Base-by-base conservation (phyloP, 2,113 vertebrate species). In the Tamias sibiricus region DNA sequence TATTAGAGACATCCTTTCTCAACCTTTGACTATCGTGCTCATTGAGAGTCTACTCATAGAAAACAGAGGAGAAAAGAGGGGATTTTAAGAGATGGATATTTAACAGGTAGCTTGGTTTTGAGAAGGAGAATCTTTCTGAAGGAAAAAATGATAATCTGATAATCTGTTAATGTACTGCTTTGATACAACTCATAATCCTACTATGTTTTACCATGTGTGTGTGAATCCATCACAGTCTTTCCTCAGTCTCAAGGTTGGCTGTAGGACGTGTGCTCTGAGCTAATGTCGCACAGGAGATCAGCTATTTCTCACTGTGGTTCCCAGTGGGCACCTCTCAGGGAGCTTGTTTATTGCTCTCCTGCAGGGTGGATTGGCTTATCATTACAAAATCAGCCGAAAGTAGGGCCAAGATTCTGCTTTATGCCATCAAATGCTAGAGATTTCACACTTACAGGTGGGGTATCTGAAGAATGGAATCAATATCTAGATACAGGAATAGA, bases 241-340 rank as follows among this genome's bases (percentile, higher is more conserved):
- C 62, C 77, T 69, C 90, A 84, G 72, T 95, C 91, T 98, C 97
- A 98, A 98, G 98, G 98, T 97, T 98, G 96, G 22, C 91, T 97
- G 94, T 97, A 98, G 98, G 97, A 98, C 95, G 94, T 49, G 90
- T 0, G 13, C 19, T 97, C 97, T 98, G 94, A 97, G 52, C 57
- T 98, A 97, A 97, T 96, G 97, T 96, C 95, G 96, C 96, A 96
- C 92, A 92, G 64, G 97, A 98, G 96, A 98, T 97, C 96, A 94
- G 96, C 96, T 97, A 87, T 98, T 98, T 98, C 97, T 98, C 93
- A 94, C 97, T 81, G 95, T 90, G 97, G 96, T 94, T 98, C 97
- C 96, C 95, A 62, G 49, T 20, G 93, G 97, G 92, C 94, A 96
- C 95, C 90, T 95, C 85, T 87, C 92, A 95, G 97, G 95, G 95